A percentile compares a stretch with the other conserved stretches of the same genome.
These are phyloP conservation scores for Phymorhynchus buccinoides DNA, from an alignment of 1,140 invertebrate genomes.

Conservation along the genomic window DNA sequence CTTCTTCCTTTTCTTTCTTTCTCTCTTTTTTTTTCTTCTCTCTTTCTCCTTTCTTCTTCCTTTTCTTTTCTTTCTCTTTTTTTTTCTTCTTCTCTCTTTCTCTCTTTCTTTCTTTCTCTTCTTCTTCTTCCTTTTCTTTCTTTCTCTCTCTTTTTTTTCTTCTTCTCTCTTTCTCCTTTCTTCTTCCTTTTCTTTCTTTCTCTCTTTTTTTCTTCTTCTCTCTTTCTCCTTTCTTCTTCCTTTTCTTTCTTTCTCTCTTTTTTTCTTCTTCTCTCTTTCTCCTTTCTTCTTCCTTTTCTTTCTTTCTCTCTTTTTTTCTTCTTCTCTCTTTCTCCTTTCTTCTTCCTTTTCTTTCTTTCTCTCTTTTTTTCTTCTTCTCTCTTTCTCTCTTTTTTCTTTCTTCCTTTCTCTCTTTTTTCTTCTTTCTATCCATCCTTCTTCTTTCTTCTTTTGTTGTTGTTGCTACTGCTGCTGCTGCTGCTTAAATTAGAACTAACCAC, in stretches of 20 bases:
- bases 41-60: neutral
- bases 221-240: neutral
- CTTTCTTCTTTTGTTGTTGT: too few relatives aligned
- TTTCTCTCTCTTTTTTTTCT: neutral
- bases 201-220: neutral
- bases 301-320: neutral
- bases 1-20: neutral
- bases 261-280: too few relatives aligned
- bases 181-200: neutral
- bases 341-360: neutral
- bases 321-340: neutral
- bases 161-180: neutral
- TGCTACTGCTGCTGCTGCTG: too few relatives aligned
- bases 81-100: too few relatives aligned
- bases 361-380: neutral
- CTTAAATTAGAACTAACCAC: too few relatives aligned
- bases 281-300: neutral
- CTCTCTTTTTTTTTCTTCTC: neutral
- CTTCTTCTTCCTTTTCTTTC: neutral
- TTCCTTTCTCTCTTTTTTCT: conserved; percentile 15
- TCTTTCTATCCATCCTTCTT: too few relatives aligned
- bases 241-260: conserved; percentile 26
- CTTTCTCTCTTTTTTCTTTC: neutral
- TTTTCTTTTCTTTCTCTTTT: neutral
- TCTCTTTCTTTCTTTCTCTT: neutral